phyloP scores from a whole-genome alignment of 2,113 vertebrate species.

The Dasyurus viverrinus region DNA sequence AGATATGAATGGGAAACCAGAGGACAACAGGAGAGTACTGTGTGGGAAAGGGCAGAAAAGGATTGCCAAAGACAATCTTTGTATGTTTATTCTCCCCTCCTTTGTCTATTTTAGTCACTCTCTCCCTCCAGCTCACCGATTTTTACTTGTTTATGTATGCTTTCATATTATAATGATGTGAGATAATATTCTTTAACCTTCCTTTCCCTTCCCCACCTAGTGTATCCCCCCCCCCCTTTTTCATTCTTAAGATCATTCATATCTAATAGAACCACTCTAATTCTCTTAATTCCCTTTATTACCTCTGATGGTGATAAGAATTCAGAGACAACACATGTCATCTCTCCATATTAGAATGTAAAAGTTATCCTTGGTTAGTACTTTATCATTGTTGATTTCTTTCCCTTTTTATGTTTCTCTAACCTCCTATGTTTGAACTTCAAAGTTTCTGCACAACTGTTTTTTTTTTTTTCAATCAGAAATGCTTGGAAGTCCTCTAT shows the following conservation, averaged over 20 bases:
- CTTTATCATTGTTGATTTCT: too few relatives aligned
- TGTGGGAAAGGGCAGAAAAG: slow-evolving; percentile 8
- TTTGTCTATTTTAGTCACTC: background rate
- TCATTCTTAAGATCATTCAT: background rate
- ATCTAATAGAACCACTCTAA: background rate
- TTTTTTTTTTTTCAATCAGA: too few relatives aligned
- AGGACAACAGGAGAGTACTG: background rate
- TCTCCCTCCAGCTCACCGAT: background rate
- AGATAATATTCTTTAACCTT: too few relatives aligned
- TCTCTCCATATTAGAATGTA: too few relatives aligned
- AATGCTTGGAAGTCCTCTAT: too few relatives aligned
- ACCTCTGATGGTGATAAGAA: background rate
- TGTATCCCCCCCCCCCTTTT: background rate
- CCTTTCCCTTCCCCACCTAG: background rate
- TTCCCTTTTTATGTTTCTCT: too few relatives aligned
- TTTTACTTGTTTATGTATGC: background rate
- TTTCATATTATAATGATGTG: background rate
- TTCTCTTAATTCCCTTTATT: background rate
- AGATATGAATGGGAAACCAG: background rate
- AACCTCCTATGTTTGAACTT: too few relatives aligned
- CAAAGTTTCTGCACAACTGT: too few relatives aligned
- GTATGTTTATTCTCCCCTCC: background rate
- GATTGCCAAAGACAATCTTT: background rate
- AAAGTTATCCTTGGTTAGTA: too few relatives aligned
- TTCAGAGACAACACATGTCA: background rate